phyloP scores from a whole-genome alignment of 1,140 invertebrate species.

The Lordiphosa clarofinis region DNA sequence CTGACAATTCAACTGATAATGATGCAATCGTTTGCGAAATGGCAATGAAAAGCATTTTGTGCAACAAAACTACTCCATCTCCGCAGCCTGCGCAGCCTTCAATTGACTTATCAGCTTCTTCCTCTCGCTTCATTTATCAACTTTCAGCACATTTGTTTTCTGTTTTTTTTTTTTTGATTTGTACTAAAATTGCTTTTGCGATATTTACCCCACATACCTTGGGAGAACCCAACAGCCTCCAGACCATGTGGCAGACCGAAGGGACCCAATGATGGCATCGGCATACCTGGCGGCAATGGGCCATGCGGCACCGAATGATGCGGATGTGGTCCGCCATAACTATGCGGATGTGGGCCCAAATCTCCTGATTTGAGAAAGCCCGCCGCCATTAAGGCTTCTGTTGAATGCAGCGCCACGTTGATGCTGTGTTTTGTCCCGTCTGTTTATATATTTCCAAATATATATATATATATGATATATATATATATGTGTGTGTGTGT shows the following conservation, averaged over 20 bases:
- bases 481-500: too few species aligned
- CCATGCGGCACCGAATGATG: conserved; percentile 78
- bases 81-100: conserved; percentile 1
- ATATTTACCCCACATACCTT: conserved; percentile 81
- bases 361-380: conserved; percentile 79
- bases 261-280: conserved; percentile 79
- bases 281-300: conserved; percentile 78
- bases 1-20: conserved; percentile 78
- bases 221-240: conserved; percentile 80
- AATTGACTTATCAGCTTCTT: conserved; percentile 25
- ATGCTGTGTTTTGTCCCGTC: conserved; percentile 46
- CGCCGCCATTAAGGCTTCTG: conserved; percentile 79
- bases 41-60: conserved; percentile 64
- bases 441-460: too few species aligned
- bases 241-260: conserved; percentile 80
- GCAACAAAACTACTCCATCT: conserved; percentile 32
- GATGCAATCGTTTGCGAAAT: conserved; percentile 70
- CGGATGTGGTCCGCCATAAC: conserved; percentile 78
- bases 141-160: conserved; percentile 26
- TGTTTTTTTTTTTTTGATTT: conserved; percentile 44
- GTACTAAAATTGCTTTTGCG: conserved; percentile 74
- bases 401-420: conserved; percentile 79
- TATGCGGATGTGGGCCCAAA: conserved; percentile 77
- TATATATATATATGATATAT: too few species aligned
- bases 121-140: conserved; percentile 21